phyloP scores from a whole-genome alignment of 2,797 vertebrate genomes.

The Poecilia velifera region DNA sequence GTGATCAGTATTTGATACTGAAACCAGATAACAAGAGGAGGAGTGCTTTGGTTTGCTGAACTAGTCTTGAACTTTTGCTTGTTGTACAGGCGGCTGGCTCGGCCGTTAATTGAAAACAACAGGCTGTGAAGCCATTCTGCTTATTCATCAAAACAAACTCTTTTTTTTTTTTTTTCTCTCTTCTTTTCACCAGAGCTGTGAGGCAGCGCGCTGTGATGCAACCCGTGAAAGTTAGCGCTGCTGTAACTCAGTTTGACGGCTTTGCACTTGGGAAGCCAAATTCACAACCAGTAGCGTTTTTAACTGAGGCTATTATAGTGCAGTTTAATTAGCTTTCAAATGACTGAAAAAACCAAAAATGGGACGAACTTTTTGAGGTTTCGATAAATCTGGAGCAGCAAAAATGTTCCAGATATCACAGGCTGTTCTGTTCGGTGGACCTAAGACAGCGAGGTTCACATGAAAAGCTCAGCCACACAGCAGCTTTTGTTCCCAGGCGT shows the following conservation, averaged over 20 bases:
- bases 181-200: neutral
- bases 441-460: conserved; percentile 40
- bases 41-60: neutral
- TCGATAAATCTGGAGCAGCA: neutral
- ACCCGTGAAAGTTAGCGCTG: neutral
- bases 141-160: neutral
- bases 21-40: neutral
- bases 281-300: neutral
- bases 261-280: neutral
- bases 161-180: neutral
- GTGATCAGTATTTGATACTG: neutral
- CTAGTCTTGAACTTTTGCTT: neutral
- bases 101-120: neutral
- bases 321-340: neutral
- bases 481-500: conserved; percentile 45
- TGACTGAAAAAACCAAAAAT: neutral
- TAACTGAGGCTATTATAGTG: neutral
- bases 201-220: neutral
- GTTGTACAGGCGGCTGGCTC: neutral
- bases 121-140: neutral
- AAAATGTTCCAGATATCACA: conserved; percentile 14
- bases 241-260: neutral
- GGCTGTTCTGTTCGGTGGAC: conserved; percentile 18
- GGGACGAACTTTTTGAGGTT: neutral
- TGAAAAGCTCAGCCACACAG: conserved; percentile 48